A percentile compares a stretch with the other conserved stretches of the same genome.
Conservation (phyloP, 2,113 vertebrate genomes). For the Dissostichus mawsoni region DNA sequence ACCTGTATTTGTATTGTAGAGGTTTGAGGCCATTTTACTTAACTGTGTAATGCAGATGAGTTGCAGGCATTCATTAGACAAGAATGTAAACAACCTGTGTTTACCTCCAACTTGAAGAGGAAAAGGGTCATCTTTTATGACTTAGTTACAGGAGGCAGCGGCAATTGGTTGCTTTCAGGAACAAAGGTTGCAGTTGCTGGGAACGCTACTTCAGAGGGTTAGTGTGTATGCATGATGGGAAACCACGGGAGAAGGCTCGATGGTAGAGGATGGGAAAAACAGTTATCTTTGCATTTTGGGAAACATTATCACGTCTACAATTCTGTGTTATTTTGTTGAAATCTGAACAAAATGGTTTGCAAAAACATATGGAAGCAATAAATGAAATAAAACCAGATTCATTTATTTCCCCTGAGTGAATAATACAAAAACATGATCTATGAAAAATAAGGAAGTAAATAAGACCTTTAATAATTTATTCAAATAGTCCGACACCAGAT, state of each 20-base stretch:
- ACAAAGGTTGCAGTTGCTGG: not conserved
- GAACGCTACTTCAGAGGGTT: not conserved
- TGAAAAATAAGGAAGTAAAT: not conserved
- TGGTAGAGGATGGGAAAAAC: not conserved
- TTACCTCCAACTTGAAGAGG: not conserved
- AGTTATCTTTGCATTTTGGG: no score
- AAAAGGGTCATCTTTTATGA: slow-evolving; percentile 3
- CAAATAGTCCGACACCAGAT: not conserved
- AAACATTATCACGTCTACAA: not conserved
- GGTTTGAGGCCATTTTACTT: not conserved
- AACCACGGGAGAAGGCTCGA: not conserved
- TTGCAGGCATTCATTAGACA: not conserved
- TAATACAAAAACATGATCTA: not conserved
- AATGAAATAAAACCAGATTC: not conserved
- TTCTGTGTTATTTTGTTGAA: not conserved
- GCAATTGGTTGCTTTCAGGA: not conserved
- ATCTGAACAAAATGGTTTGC: not conserved
- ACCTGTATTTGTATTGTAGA: not conserved
- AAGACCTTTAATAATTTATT: not conserved
- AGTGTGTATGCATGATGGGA: not conserved
- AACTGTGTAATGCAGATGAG: not conserved
- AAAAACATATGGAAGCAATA: not conserved
- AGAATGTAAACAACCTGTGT: not conserved
- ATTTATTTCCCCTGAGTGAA: not conserved
- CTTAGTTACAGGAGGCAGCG: not conserved